These are phyloP conservation scores for Ariopsis seemanni DNA, from an alignment of 2,113 vertebrate genomes.

Conservation along the genomic window DNA sequence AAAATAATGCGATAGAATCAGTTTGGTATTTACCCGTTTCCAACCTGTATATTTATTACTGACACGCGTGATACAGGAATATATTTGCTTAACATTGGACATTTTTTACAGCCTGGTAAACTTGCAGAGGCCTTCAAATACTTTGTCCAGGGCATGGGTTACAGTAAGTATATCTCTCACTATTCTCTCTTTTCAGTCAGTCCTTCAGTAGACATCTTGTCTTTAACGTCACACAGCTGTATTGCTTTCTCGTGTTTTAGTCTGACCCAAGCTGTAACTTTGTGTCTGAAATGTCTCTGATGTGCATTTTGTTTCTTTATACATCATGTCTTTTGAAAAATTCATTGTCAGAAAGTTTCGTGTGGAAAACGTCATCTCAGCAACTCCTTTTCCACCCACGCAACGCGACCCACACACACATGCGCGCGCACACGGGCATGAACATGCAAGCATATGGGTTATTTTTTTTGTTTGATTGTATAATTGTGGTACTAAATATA, in stretches of 20 bases:
- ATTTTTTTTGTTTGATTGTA: too few species aligned
- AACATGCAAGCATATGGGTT: not conserved
- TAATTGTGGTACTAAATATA: not conserved
- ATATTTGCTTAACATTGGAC: not conserved
- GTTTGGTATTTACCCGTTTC: not conserved
- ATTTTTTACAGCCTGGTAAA: conserved; percentile 72
- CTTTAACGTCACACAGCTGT: conserved; percentile 13
- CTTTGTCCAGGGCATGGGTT: conserved; percentile 81
- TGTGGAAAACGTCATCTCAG: conserved; percentile 31
- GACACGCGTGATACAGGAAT: not conserved
- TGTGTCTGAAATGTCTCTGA: conserved; percentile 19
- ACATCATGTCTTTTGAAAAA: conserved; percentile 39
- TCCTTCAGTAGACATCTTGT: not conserved
- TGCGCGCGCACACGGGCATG: not conserved
- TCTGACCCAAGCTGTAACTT: conserved; percentile 18
- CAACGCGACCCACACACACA: not conserved
- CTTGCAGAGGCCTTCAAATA: conserved; percentile 79
- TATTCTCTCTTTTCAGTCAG: not conserved
- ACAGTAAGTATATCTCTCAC: conserved; percentile 71
- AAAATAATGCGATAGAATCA: not conserved
- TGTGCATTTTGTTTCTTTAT: conserved; percentile 42
- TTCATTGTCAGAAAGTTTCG: conserved; percentile 28
- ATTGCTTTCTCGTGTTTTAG: conserved; percentile 27
- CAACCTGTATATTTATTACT: not conserved
- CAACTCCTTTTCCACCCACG: not conserved